phyloP scores from a whole-genome alignment of 2,797 vertebrate species.

The Sebastes cheni region DNA sequence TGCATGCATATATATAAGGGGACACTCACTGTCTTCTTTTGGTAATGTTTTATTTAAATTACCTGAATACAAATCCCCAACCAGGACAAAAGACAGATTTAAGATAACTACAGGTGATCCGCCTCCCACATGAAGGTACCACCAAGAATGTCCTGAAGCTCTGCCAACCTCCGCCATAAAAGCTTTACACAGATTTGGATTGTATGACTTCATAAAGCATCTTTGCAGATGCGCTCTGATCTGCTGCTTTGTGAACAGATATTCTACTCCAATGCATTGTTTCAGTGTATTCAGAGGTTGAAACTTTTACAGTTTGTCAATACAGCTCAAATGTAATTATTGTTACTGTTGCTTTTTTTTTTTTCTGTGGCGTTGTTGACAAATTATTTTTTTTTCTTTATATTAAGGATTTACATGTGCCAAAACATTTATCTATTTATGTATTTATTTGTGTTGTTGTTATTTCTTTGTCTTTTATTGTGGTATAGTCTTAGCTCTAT shows the following conservation, averaged over 20 bases:
- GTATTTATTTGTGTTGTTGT: no score
- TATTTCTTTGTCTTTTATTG: background rate
- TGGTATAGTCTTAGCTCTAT: no score
- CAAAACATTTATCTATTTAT: background rate
- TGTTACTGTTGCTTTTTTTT: background rate
- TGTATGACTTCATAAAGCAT: constrained; percentile 34
- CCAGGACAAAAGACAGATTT: constrained; percentile 13
- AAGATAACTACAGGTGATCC: constrained; percentile 15
- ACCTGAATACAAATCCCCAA: background rate
- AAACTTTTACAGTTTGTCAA: background rate
- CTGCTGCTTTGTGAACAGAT: background rate
- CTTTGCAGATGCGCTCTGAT: background rate
- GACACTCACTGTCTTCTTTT: background rate
- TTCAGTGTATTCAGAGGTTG: constrained; percentile 4
- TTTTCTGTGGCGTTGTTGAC: background rate
- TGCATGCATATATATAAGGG: background rate
- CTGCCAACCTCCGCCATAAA: constrained; percentile 30
- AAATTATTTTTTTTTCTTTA: background rate
- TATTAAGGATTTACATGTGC: background rate
- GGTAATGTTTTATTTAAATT: background rate
- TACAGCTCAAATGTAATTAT: background rate
- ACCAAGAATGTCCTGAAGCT: constrained; percentile 37
- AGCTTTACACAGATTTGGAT: constrained; percentile 35
- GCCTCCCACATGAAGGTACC: constrained; percentile 34
- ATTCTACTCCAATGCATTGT: background rate